Evolutionary conservation across 1,140 invertebrate genomes (phyloP).

Genomic region (Calosoma granatense): DNA sequence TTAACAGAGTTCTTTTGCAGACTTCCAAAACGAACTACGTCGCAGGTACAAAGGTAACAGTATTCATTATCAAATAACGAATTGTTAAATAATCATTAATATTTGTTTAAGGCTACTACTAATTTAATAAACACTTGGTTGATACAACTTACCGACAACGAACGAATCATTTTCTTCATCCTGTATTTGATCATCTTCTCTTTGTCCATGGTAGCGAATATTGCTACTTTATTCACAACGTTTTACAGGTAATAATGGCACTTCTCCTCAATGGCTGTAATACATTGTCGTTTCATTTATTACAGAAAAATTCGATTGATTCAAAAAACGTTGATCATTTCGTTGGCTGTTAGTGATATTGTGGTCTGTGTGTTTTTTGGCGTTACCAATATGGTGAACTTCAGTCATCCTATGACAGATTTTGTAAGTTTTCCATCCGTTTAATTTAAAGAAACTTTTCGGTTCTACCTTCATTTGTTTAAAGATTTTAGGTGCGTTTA

Average conservation of each 20-base stretch:
- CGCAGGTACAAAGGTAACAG: too few species aligned
- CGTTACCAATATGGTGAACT: constrained; percentile 25
- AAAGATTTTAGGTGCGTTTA: constrained; percentile 33
- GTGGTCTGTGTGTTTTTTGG: constrained; percentile 28
- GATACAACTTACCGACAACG: not conserved
- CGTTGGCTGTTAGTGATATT: constrained; percentile 36
- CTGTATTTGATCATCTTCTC: not conserved
- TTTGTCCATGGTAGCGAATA: not conserved
- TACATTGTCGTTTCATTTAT: constrained; percentile 13
- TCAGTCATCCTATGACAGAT: constrained; percentile 22
- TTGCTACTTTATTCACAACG: not conserved
- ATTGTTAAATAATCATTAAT: too few species aligned
- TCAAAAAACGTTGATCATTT: constrained; percentile 35
- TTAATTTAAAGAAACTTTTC: constrained; percentile 10
- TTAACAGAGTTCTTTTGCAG: too few species aligned
- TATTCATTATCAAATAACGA: too few species aligned
- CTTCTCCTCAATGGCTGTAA: not conserved
- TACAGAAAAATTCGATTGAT: constrained; percentile 27
- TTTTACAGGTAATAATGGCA: not conserved
- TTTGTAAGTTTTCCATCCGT: constrained; percentile 24
- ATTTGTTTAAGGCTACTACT: too few species aligned
- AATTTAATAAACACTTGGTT: too few species aligned
- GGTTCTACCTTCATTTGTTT: too few species aligned
- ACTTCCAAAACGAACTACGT: too few species aligned
- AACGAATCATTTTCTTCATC: not conserved